Evolutionary conservation across 2,888 invertebrate species (phyloP).

Genomic region (Chymomyza procnemis): DNA sequence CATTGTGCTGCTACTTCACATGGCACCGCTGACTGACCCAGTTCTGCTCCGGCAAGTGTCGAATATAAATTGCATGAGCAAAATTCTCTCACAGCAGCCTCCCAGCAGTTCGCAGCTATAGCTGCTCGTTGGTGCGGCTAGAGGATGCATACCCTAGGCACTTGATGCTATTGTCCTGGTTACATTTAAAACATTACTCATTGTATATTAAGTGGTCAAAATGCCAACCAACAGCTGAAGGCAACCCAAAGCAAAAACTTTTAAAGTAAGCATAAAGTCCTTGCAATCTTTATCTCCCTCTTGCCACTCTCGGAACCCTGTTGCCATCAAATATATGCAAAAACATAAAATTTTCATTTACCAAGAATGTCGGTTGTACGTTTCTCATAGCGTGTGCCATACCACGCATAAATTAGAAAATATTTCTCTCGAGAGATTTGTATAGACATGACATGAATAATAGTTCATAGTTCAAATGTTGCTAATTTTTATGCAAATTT

Average conservation of each 20-base stretch:
- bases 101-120: background rate
- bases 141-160: conserved; percentile 35
- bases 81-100: conserved; percentile 24
- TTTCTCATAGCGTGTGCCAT: background rate
- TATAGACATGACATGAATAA: conserved; percentile 8
- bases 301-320: conserved; percentile 1
- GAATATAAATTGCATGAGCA: conserved; percentile 65
- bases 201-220: conserved; percentile 71
- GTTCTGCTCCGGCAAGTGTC: conserved; percentile 50
- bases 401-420: conserved; percentile 61
- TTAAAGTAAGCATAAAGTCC: conserved; percentile 45
- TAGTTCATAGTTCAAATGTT: conserved; percentile 39
- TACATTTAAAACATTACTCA: conserved; percentile 70
- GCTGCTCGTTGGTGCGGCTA: conserved; percentile 13
- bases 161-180: conserved; percentile 59
- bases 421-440: conserved; percentile 59
- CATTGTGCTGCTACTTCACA: conserved; percentile 39
- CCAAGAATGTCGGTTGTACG: background rate
- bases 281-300: conserved; percentile 41
- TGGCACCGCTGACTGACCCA: conserved; percentile 51
- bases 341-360: conserved; percentile 53
- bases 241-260: background rate
- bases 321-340: conserved; percentile 38
- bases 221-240: conserved; percentile 24
- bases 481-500: conserved; percentile 64